phyloP scores from a whole-genome alignment of 2,113 vertebrate genomes.

The Charadrius vociferus region DNA sequence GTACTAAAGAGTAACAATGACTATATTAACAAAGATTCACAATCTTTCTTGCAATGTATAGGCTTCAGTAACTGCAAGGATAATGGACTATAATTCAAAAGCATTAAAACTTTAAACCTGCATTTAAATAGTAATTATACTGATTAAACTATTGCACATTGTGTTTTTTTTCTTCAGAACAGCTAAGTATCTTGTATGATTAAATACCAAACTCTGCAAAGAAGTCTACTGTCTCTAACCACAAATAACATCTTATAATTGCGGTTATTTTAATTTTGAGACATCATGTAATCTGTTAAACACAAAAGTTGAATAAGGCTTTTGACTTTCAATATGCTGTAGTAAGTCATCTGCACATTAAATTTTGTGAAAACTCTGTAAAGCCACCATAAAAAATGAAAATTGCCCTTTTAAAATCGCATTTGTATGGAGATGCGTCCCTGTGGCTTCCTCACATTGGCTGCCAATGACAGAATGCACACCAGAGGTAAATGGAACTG shows the following conservation, averaged over 20 bases:
- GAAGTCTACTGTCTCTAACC: neutral
- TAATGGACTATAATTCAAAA: constrained; percentile 45
- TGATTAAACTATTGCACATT: neutral
- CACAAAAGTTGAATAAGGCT: constrained; percentile 33
- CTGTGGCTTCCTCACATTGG: constrained; percentile 41
- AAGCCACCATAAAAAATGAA: constrained; percentile 48
- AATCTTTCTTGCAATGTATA: neutral
- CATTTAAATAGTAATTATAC: constrained; percentile 37
- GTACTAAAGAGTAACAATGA: neutral
- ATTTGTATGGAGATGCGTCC: constrained; percentile 78
- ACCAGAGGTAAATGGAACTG: constrained; percentile 67
- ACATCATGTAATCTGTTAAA: constrained; percentile 41
- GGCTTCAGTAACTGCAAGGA: neutral
- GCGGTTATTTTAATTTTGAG: constrained; percentile 45
- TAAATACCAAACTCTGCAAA: constrained; percentile 11
- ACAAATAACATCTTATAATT: constrained; percentile 48
- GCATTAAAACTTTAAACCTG: constrained; percentile 10
- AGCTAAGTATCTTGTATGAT: constrained; percentile 12
- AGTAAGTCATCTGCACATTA: constrained; percentile 55
- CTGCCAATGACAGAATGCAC: constrained; percentile 69
- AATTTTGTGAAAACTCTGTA: constrained; percentile 51
- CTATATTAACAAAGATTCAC: neutral
- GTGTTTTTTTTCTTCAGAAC: neutral
- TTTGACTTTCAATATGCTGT: constrained; percentile 60
- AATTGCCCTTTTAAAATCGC: constrained; percentile 68